These are phyloP conservation scores for Spisula subtruncata DNA, from an alignment of 2,888 invertebrate genomes.

Conservation along the genomic window DNA sequence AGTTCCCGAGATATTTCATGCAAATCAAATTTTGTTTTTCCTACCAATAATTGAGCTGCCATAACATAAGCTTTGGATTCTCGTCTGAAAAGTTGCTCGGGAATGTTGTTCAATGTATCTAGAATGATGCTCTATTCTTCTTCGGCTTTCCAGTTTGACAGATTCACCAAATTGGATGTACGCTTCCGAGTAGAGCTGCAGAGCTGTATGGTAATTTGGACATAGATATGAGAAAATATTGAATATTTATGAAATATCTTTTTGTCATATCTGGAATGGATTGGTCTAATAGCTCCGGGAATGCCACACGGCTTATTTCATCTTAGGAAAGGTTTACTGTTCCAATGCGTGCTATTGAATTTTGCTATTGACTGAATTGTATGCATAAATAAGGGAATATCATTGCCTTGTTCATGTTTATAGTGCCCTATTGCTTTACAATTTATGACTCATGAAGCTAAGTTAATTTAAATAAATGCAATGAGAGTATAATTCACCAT, in stretches of 20 bases:
- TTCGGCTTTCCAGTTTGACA: neutral
- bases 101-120: neutral
- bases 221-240: constrained; percentile 47
- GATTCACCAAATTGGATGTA: constrained; percentile 33
- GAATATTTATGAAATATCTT: constrained; percentile 65
- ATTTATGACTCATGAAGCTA: constrained; percentile 40
- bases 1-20: constrained; percentile 34
- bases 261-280: constrained; percentile 50
- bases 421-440: constrained; percentile 22
- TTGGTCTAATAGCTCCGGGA: constrained; percentile 34
- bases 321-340: constrained; percentile 29
- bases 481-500: neutral
- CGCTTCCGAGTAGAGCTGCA: neutral
- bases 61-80: constrained; percentile 41
- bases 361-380: constrained; percentile 21
- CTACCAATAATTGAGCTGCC: constrained; percentile 49
- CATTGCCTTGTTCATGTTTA: constrained; percentile 2
- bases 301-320: constrained; percentile 20
- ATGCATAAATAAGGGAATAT: constrained; percentile 44
- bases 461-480: constrained; percentile 32
- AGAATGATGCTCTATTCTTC: constrained; percentile 32
- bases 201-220: constrained; percentile 52
- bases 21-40: constrained; percentile 41
- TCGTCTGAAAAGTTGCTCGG: constrained; percentile 17
- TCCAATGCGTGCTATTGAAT: constrained; percentile 21